Evolutionary conservation across 2,888 invertebrate species (phyloP).

Genomic region (Pilophorus perplexus): DNA sequence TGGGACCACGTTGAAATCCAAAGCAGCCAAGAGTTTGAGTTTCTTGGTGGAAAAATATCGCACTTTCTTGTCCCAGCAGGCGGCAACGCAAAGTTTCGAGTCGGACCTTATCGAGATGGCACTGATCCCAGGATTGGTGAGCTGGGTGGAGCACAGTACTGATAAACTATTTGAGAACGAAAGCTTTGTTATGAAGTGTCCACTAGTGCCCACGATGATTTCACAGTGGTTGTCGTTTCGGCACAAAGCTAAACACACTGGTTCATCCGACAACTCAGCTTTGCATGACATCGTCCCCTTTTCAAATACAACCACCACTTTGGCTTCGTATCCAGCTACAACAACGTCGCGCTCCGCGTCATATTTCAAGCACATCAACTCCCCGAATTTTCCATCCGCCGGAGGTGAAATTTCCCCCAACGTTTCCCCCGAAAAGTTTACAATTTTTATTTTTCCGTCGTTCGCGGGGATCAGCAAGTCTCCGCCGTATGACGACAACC

Average conservation of each 20-base stretch:
- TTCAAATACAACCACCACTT: constrained; percentile 70
- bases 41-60: constrained; percentile 77
- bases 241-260: constrained; percentile 72
- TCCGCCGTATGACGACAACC: constrained; percentile 33
- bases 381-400: constrained; percentile 57
- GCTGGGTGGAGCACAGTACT: constrained; percentile 56
- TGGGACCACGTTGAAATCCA: constrained; percentile 57
- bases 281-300: constrained; percentile 58
- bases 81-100: constrained; percentile 69
- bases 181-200: constrained; percentile 60
- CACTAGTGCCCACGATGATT: constrained; percentile 67
- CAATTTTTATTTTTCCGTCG: constrained; percentile 39
- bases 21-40: constrained; percentile 66
- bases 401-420: constrained; percentile 54
- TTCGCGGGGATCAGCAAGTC: constrained; percentile 42
- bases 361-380: constrained; percentile 59
- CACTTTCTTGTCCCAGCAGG: constrained; percentile 74
- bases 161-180: constrained; percentile 56
- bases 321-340: constrained; percentile 71
- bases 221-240: constrained; percentile 60
- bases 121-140: constrained; percentile 72
- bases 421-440: constrained; percentile 49
- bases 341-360: constrained; percentile 58
- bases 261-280: constrained; percentile 61
- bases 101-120: constrained; percentile 66